Conservation (phyloP, 2,888 invertebrate genomes). For the Himalopsyche kuldschensis region DNA sequence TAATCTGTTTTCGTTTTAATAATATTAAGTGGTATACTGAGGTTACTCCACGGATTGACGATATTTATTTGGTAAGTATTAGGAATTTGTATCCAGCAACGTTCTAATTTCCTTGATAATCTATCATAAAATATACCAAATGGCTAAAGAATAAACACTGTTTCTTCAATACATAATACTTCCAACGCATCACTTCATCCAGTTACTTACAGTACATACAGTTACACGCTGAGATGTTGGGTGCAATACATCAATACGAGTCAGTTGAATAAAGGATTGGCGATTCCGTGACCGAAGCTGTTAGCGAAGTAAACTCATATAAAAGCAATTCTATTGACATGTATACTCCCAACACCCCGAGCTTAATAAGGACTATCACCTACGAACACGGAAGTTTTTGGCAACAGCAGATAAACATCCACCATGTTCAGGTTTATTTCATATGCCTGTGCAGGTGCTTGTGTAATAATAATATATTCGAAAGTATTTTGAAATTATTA, state of each 20-base stretch:
- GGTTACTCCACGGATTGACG: too few relatives aligned
- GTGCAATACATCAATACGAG: not conserved
- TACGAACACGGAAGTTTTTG: not conserved
- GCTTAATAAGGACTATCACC: not conserved
- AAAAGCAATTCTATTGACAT: not conserved
- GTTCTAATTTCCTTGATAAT: too few relatives aligned
- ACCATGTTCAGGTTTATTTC: not conserved
- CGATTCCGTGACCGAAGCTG: not conserved
- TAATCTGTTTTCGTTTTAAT: too few relatives aligned
- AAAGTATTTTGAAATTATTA: too few relatives aligned
- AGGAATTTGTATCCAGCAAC: too few relatives aligned
- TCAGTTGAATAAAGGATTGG: not conserved
- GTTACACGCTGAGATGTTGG: not conserved
- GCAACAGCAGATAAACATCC: not conserved
- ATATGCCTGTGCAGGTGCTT: too few relatives aligned
- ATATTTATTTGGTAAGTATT: too few relatives aligned
- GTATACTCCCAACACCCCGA: not conserved
- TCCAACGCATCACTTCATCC: too few relatives aligned
- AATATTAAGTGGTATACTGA: too few relatives aligned
- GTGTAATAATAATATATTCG: too few relatives aligned
- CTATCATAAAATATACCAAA: too few relatives aligned
- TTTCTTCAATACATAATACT: not conserved
- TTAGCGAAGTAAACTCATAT: not conserved
- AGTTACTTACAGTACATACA: not conserved
- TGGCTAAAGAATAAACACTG: too few relatives aligned